Evolutionary conservation across 2,113 vertebrate species (phyloP).

Genomic region (Etia nguti): DNA sequence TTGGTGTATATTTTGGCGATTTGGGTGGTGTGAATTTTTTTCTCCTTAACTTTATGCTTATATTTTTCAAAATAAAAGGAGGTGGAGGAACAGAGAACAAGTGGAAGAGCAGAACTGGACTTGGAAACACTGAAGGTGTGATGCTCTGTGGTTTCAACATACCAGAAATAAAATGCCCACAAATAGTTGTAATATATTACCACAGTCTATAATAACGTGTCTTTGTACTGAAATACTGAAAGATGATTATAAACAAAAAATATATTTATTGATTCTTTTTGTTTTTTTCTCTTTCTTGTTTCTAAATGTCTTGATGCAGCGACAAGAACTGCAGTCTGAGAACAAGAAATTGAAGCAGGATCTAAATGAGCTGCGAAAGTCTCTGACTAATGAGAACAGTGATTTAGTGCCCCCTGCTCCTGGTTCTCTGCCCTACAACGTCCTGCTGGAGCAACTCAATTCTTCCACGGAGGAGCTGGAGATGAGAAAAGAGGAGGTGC

Average conservation of each 20-base stretch:
- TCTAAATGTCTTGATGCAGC: slow-evolving; percentile 62
- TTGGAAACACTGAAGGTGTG: slow-evolving; percentile 92
- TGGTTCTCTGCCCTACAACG: slow-evolving; percentile 81
- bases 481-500: slow-evolving; percentile 93
- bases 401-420: slow-evolving; percentile 71
- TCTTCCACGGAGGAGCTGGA: slow-evolving; percentile 90
- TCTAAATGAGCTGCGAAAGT: slow-evolving; percentile 83
- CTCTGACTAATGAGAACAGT: slow-evolving; percentile 75
- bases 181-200: background rate
- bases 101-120: slow-evolving; percentile 87
- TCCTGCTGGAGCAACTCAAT: slow-evolving; percentile 87
- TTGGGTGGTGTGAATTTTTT: background rate
- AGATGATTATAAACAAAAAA: background rate
- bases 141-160: background rate
- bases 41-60: background rate
- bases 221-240: background rate
- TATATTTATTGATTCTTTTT: background rate
- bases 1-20: no score
- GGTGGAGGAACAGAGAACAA: slow-evolving; percentile 76
- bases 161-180: background rate
- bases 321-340: slow-evolving; percentile 91
- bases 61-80: slow-evolving; percentile 66
- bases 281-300: background rate
- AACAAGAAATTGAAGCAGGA: slow-evolving; percentile 95
- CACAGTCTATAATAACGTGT: background rate